These are phyloP conservation scores for Penelope pileata DNA, from an alignment of 2,113 vertebrate species.

Conservation along the genomic window DNA sequence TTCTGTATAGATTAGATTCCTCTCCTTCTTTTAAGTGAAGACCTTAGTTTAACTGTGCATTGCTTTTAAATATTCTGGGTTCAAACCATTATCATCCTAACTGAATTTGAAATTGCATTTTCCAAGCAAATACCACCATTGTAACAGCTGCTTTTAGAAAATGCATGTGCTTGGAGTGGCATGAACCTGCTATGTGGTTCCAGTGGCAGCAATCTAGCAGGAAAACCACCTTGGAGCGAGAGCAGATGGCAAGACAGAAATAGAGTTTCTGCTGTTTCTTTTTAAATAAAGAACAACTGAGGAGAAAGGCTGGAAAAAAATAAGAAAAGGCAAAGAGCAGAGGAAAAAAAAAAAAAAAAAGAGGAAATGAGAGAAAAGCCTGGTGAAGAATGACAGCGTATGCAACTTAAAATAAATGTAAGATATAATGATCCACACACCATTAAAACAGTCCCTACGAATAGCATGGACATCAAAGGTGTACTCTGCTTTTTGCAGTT, in stretches of 20 bases:
- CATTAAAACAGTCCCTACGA: constrained; percentile 7
- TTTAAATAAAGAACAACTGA: background rate
- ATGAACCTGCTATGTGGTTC: constrained; percentile 7
- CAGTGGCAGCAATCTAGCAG: background rate
- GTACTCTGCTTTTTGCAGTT: constrained; percentile 7
- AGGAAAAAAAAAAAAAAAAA: background rate
- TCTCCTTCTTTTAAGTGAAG: background rate
- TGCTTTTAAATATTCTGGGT: constrained; percentile 9
- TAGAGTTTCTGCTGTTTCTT: constrained; percentile 13
- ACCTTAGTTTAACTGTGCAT: background rate
- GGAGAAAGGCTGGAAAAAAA: background rate
- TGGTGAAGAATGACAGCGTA: background rate
- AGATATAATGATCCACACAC: background rate
- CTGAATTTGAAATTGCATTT: background rate
- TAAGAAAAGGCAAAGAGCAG: background rate
- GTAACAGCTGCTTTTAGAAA: constrained; percentile 27
- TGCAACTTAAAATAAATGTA: background rate
- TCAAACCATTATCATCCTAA: background rate
- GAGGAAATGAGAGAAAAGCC: background rate
- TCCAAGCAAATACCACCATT: background rate
- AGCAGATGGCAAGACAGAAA: constrained; percentile 53
- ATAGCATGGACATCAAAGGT: background rate
- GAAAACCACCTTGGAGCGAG: constrained; percentile 4
- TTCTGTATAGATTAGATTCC: background rate
- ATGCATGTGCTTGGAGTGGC: background rate